These are phyloP conservation scores for Penaeus chinensis DNA, from an alignment of 1,140 invertebrate species.

Conservation along the genomic window DNA sequence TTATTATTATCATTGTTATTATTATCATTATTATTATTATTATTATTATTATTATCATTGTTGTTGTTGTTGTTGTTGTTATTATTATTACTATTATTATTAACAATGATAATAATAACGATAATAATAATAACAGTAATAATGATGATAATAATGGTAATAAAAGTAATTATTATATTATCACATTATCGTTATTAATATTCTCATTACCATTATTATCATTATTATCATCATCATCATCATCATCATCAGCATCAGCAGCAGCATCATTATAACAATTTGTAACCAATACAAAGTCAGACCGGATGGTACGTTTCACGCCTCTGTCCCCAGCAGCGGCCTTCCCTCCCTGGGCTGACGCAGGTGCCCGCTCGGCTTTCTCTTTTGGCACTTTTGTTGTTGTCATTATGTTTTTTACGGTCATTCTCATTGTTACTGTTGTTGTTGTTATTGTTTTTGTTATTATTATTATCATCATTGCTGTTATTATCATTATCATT, in stretches of 20 bases:
- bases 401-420: not conserved
- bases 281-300: no score
- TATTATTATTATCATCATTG: not conserved
- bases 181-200: no score
- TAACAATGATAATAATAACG: no score
- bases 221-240: not conserved
- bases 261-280: not conserved
- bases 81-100: not conserved
- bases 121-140: no score
- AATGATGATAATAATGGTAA: not conserved
- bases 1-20: no score
- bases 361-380: no score
- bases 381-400: not conserved
- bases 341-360: no score
- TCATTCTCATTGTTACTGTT: not conserved
- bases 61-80: no score
- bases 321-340: no score
- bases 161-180: not conserved
- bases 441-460: not conserved
- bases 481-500: not conserved
- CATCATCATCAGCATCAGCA: not conserved
- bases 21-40: no score
- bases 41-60: no score
- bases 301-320: no score
- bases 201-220: not conserved